phyloP scores from a whole-genome alignment of 2,113 vertebrate genomes.

The Archilochus colubris region DNA sequence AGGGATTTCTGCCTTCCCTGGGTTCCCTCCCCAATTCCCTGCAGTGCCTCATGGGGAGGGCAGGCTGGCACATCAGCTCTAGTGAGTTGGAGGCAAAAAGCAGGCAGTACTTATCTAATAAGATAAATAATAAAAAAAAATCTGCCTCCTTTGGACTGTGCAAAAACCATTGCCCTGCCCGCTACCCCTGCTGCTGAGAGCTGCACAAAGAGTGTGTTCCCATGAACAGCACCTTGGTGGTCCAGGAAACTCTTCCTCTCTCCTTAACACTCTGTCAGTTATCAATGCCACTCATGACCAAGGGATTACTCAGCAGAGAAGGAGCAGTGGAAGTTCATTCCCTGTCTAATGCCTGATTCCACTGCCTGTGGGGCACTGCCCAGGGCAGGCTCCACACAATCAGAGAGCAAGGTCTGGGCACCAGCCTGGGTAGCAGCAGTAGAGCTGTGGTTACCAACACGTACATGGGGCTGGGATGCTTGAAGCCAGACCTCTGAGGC shows the following conservation, averaged over 20 bases:
- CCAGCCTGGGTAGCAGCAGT: fast-evolving
- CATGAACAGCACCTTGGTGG: not conserved
- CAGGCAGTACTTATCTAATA: not conserved
- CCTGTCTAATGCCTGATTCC: not conserved
- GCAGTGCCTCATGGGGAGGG: not conserved
- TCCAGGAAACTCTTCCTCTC: not conserved
- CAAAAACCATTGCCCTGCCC: not conserved
- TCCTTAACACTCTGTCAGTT: not conserved
- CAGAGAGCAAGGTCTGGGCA: not conserved
- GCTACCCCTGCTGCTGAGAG: not conserved
- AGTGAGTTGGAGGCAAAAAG: not conserved
- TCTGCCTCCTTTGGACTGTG: not conserved
- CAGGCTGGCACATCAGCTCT: not conserved
- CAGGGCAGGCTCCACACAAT: not conserved
- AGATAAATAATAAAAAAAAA: not conserved
- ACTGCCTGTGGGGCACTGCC: fast-evolving
- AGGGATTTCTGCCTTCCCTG: not conserved
- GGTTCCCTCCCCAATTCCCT: not conserved
- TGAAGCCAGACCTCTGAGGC: not conserved
- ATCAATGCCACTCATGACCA: not conserved
- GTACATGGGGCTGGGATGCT: fast-evolving
- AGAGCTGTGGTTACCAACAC: not conserved
- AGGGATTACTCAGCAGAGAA: not conserved
- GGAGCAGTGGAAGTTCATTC: not conserved
- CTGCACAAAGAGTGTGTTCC: not conserved